These are phyloP conservation scores for Taurulus bubalis DNA, from an alignment of 2,113 vertebrate genomes.

Conservation along the genomic window DNA sequence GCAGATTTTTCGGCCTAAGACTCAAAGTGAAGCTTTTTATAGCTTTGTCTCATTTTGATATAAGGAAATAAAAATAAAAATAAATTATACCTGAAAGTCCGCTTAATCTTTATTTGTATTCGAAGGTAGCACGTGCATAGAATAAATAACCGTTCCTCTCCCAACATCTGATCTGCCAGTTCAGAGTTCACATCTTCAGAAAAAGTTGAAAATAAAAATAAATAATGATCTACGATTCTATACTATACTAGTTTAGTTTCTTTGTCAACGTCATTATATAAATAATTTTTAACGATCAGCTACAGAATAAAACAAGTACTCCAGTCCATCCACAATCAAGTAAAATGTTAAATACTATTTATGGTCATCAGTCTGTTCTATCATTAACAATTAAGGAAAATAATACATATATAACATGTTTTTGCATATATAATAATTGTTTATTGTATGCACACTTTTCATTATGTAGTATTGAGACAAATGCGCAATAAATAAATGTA, in stretches of 20 bases:
- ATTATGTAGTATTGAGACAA: neutral
- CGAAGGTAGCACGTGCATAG: neutral
- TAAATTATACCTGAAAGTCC: too few relatives aligned
- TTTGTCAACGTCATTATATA: neutral
- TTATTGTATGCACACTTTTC: neutral
- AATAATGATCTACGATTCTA: neutral
- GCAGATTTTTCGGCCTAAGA: neutral
- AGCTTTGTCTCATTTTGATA: neutral
- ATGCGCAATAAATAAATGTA: neutral
- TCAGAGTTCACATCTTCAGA: too few relatives aligned
- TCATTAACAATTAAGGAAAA: too few relatives aligned
- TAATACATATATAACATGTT: neutral
- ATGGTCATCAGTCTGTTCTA: neutral
- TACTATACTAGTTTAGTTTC: too few relatives aligned
- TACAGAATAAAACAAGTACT: too few relatives aligned
- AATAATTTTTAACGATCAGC: neutral
- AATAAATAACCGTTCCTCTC: neutral
- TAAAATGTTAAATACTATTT: neutral
- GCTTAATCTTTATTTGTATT: neutral
- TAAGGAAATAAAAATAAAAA: neutral
- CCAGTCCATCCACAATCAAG: neutral
- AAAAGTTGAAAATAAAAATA: neutral
- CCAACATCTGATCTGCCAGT: neutral
- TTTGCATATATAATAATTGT: too few relatives aligned
- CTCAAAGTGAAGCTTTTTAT: neutral